A percentile compares a stretch with the other conserved stretches of the same genome.
These are phyloP conservation scores for Papilio demoleus DNA, from an alignment of 2,888 invertebrate genomes.

Conservation along the genomic window DNA sequence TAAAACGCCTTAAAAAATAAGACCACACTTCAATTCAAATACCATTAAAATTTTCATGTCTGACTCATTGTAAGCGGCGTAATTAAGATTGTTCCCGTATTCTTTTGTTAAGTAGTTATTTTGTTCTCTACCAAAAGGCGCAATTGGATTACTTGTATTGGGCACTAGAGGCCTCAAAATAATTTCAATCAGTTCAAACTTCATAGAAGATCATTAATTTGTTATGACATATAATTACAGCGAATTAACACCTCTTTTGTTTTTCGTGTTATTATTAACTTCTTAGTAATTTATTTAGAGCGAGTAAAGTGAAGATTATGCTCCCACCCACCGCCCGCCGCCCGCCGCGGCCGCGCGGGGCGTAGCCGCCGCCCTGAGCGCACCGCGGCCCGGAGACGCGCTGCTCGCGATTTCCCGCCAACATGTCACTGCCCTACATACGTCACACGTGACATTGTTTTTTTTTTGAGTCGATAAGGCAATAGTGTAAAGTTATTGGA, in stretches of 20 bases:
- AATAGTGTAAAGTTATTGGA: neutral
- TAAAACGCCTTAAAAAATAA: too few relatives aligned
- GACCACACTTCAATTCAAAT: too few relatives aligned
- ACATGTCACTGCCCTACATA: slow-evolving; percentile 14
- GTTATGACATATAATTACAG: neutral
- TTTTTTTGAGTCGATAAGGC: neutral
- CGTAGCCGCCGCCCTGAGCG: slow-evolving; percentile 80
- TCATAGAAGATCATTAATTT: too few relatives aligned
- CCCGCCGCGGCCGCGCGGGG: slow-evolving; percentile 76
- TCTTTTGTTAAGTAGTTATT: neutral
- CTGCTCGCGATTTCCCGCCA: slow-evolving; percentile 63
- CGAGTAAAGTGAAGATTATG: neutral
- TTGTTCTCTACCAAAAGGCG: neutral
- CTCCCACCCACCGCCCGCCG: slow-evolving; percentile 58
- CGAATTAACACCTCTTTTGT: neutral
- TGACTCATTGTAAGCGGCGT: too few relatives aligned
- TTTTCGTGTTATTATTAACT: neutral
- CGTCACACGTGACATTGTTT: slow-evolving; percentile 15
- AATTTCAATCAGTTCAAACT: neutral
- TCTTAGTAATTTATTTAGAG: slow-evolving; percentile 2
- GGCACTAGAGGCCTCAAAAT: neutral
- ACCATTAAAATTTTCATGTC: too few relatives aligned
- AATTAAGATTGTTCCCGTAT: too few relatives aligned
- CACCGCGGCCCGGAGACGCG: slow-evolving; percentile 54
- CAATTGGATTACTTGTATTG: too few relatives aligned